Conservation (phyloP, 2,797 vertebrate genomes). For the Darevskia nairensis region DNA sequence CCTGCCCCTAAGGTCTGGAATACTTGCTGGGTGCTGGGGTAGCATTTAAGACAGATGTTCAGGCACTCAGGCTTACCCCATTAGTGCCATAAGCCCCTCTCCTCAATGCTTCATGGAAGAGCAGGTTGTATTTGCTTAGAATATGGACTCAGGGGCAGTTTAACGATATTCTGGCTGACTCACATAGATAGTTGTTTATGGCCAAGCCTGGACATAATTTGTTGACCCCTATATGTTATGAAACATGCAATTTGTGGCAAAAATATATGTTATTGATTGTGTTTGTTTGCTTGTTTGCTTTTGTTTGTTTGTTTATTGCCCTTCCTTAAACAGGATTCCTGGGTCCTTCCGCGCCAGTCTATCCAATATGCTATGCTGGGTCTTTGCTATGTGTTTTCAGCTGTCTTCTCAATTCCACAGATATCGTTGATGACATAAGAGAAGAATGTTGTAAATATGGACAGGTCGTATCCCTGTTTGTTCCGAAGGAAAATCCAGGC, state of each 20-base stretch:
- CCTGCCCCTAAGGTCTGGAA: background rate
- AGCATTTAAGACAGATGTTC: background rate
- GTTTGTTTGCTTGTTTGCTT: too few relatives aligned
- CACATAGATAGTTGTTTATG: background rate
- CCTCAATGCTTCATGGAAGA: too few relatives aligned
- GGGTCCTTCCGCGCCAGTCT: background rate
- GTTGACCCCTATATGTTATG: background rate
- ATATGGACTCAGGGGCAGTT: background rate
- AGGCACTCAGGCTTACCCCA: too few relatives aligned
- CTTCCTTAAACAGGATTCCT: background rate
- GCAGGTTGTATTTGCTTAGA: too few relatives aligned
- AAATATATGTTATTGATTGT: background rate
- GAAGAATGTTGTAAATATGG: conserved; percentile 96
- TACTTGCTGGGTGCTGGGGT: background rate
- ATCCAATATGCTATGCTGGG: background rate
- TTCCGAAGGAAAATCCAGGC: conserved; percentile 97
- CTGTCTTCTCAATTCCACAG: conserved; percentile 74
- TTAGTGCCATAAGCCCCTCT: too few relatives aligned
- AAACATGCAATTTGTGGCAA: background rate
- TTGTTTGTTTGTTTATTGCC: background rate
- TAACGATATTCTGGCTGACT: background rate
- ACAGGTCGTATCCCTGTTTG: conserved; percentile 91
- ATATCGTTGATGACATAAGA: conserved; percentile 93
- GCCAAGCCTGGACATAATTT: background rate
- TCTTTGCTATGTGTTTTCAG: background rate